Evolutionary conservation across 2,888 invertebrate genomes (phyloP).

Genomic region (Phengaris arion): DNA sequence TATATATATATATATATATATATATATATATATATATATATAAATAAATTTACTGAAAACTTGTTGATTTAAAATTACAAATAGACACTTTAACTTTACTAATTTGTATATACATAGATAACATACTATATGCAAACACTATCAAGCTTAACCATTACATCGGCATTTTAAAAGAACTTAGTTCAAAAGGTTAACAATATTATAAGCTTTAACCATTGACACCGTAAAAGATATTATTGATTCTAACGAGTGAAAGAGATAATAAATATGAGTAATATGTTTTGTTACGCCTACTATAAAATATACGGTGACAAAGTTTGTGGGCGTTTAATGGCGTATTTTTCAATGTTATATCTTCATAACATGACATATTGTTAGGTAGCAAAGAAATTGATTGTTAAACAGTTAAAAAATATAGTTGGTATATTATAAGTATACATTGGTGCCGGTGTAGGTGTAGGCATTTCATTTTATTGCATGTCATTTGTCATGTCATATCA

Average conservation of each 20-base stretch:
- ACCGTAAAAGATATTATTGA: not conserved
- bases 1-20: too few species aligned
- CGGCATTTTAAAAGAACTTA: not conserved
- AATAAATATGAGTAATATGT: too few species aligned
- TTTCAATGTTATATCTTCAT: not conserved
- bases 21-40: too few species aligned
- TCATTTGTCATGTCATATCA: constrained; percentile 2
- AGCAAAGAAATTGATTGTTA: not conserved
- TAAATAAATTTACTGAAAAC: too few species aligned
- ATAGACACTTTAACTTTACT: too few species aligned
- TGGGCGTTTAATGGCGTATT: not conserved
- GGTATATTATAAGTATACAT: not conserved
- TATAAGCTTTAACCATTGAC: not conserved
- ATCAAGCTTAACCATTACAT: not conserved
- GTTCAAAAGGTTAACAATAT: not conserved
- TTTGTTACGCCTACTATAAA: too few species aligned
- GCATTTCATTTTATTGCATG: not conserved
- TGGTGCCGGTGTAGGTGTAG: not conserved
- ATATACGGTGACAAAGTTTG: not conserved
- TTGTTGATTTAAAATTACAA: too few species aligned
- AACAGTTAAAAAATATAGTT: not conserved
- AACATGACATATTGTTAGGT: not conserved
- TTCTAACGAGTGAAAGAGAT: not conserved
- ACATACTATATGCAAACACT: too few species aligned
- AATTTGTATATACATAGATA: too few species aligned